These are phyloP conservation scores for Pseudoips prasinana DNA, from an alignment of 2,888 invertebrate species.

Conservation along the genomic window DNA sequence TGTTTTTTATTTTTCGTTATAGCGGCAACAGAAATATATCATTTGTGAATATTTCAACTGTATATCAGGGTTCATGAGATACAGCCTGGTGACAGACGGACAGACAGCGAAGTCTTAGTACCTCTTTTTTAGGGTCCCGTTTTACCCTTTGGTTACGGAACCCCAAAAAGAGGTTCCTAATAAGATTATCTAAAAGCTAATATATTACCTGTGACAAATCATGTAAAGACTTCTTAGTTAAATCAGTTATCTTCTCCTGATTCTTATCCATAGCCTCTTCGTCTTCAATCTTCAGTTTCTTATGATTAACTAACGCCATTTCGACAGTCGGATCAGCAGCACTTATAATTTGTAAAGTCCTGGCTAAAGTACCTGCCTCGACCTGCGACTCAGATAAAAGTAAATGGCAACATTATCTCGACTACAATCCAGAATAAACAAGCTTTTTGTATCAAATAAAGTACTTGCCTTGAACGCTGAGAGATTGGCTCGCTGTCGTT, in stretches of 20 bases:
- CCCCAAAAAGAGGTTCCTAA: no score
- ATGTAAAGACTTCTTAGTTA: constrained; percentile 68
- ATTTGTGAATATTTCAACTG: no score
- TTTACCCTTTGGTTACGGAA: no score
- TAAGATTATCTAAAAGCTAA: no score
- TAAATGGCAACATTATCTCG: constrained; percentile 15
- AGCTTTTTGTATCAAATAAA: constrained; percentile 19
- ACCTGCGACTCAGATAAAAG: constrained; percentile 61
- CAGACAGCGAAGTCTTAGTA: no score
- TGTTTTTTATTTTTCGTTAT: no score
- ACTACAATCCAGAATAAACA: constrained; percentile 21
- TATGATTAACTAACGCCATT: constrained; percentile 75
- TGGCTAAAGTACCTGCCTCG: constrained; percentile 88
- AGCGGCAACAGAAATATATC: no score
- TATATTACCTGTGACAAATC: constrained; percentile 78
- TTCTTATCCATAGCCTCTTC: constrained; percentile 82
- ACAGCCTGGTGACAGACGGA: no score
- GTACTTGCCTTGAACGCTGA: constrained; percentile 83
- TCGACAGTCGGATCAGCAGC: constrained; percentile 79
- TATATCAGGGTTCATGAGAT: no score
- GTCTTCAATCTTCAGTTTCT: constrained; percentile 74
- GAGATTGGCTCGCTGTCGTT: constrained; percentile 89
- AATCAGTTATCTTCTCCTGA: constrained; percentile 54
- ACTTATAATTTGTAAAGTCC: constrained; percentile 89
- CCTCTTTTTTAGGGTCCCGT: no score